Evolutionary conservation across 2,797 vertebrate species (phyloP).

Genomic region (Ambastaia sidthimunki): DNA sequence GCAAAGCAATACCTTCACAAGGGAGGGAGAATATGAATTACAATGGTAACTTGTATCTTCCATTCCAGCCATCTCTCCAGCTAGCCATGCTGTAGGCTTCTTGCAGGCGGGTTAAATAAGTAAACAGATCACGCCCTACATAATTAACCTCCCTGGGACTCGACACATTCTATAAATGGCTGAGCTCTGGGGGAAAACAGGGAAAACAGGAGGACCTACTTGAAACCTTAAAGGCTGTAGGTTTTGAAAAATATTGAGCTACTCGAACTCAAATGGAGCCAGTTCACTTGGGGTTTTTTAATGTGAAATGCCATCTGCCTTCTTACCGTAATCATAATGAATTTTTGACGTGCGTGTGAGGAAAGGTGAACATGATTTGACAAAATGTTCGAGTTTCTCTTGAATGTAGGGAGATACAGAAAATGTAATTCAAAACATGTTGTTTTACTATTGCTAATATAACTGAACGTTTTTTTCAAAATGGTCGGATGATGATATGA

Average conservation of each 20-base stretch:
- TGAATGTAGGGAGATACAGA: neutral
- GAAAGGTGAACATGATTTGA: slow-evolving; percentile 24
- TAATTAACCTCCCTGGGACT: slow-evolving; percentile 79
- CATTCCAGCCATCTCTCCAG: slow-evolving; percentile 5
- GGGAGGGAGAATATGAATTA: neutral
- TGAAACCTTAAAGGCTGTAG: slow-evolving; percentile 44
- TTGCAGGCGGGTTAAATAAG: slow-evolving; percentile 68
- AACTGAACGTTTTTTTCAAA: too few relatives aligned
- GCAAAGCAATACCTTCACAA: neutral
- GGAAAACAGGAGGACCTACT: slow-evolving; percentile 20
- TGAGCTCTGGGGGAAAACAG: slow-evolving; percentile 24
- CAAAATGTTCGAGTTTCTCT: neutral
- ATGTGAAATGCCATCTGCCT: slow-evolving; percentile 27
- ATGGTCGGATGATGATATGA: too few relatives aligned
- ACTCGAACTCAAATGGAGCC: neutral
- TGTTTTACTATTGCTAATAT: neutral
- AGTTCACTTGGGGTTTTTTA: neutral
- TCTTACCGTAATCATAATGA: slow-evolving; percentile 3
- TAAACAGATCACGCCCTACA: slow-evolving; percentile 76
- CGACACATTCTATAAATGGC: slow-evolving; percentile 69
- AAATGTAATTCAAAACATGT: too few relatives aligned
- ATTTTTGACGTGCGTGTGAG: neutral
- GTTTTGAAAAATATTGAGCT: slow-evolving; percentile 29
- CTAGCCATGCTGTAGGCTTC: slow-evolving; percentile 33
- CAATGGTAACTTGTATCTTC: neutral